A percentile compares a stretch with the other conserved stretches of the same genome.
phyloP scores from a whole-genome alignment of 1,140 invertebrate genomes.

The Chironomus striatipennis region DNA sequence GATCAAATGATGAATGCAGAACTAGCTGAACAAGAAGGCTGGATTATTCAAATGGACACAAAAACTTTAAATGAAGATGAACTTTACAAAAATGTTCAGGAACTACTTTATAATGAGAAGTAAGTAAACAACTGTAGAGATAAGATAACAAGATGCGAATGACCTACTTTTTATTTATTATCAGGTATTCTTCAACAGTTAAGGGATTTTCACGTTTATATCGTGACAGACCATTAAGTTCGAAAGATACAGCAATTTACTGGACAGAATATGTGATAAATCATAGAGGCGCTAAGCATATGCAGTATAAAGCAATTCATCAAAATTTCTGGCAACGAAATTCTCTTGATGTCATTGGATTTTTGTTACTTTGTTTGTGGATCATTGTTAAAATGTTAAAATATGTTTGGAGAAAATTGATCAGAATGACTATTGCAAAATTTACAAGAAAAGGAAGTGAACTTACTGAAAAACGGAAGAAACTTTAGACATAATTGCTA shows the following conservation, averaged over 20 bases:
- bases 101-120: conserved; percentile 15
- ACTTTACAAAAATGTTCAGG: not conserved
- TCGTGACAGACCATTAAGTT: conserved; percentile 34
- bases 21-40: conserved; percentile 29
- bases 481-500: too few species aligned
- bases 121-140: not conserved
- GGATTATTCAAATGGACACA: not conserved
- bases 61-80: not conserved
- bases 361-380: not conserved
- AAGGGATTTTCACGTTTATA: conserved; percentile 33
- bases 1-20: conserved; percentile 32
- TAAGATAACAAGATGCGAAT: not conserved
- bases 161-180: not conserved
- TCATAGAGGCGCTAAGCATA: conserved; percentile 41
- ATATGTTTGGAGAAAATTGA: not conserved
- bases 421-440: not conserved
- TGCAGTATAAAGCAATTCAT: conserved; percentile 37
- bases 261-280: conserved; percentile 40
- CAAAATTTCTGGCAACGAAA: conserved; percentile 31
- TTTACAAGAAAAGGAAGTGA: not conserved
- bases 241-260: conserved; percentile 33
- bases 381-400: not conserved
- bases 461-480: too few species aligned
- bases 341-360: conserved; percentile 30
- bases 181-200: conserved; percentile 28